A percentile compares a stretch with the other conserved stretches of the same genome.
Evolutionary conservation across 2,113 vertebrate species (phyloP).

Genomic region (Bucco capensis): DNA sequence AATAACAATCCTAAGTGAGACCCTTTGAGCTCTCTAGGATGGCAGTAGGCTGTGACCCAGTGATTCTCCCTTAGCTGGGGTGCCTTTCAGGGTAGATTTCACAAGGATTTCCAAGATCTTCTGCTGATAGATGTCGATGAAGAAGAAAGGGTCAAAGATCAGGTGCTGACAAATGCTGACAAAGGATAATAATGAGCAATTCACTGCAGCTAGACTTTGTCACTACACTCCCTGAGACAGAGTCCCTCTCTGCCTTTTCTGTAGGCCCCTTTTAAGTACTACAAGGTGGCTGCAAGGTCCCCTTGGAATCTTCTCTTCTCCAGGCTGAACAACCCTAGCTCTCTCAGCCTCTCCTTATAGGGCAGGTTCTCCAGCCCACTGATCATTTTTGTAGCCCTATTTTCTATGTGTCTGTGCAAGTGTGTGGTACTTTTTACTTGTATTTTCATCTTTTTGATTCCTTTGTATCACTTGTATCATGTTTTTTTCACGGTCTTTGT

Average conservation of each 20-base stretch:
- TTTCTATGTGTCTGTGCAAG: neutral
- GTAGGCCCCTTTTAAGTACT: too few relatives aligned
- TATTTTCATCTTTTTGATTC: neutral
- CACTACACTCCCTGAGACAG: too few relatives aligned
- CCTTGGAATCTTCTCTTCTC: too few relatives aligned
- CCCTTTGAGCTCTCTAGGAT: too few relatives aligned
- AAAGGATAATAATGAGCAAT: neutral
- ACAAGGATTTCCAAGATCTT: neutral
- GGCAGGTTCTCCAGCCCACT: too few relatives aligned
- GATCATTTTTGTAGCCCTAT: too few relatives aligned
- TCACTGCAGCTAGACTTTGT: neutral
- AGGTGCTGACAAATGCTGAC: neutral
- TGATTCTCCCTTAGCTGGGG: neutral
- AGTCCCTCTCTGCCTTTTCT: too few relatives aligned
- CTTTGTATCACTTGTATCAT: neutral
- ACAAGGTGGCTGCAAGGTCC: too few relatives aligned
- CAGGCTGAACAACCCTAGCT: too few relatives aligned
- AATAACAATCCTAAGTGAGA: too few relatives aligned
- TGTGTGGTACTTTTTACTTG: neutral
- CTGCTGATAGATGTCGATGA: neutral
- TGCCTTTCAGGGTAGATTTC: neutral
- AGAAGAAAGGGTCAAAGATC: neutral
- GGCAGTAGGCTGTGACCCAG: neutral
- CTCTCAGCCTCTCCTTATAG: too few relatives aligned
- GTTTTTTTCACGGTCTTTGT: neutral